These are phyloP conservation scores for Laticauda laticaudata DNA, from an alignment of 2,113 vertebrate genomes.

Conservation along the genomic window DNA sequence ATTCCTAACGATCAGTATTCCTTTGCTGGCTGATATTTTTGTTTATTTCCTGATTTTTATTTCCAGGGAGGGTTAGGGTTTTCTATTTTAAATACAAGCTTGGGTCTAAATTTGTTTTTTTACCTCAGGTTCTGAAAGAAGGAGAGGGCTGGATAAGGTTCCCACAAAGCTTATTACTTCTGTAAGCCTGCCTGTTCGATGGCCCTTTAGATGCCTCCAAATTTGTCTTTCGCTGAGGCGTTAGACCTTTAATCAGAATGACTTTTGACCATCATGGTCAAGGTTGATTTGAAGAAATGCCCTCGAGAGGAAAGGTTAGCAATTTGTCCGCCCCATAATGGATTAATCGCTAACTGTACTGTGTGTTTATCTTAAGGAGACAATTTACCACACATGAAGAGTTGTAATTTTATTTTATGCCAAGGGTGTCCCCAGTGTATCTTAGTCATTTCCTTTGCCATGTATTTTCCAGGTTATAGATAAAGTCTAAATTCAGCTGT, in stretches of 20 bases:
- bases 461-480: slow-evolving; percentile 35
- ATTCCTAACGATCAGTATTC: background rate
- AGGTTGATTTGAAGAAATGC: slow-evolving; percentile 39
- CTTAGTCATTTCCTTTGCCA: slow-evolving; percentile 43
- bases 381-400: slow-evolving; percentile 25
- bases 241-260: slow-evolving; percentile 38
- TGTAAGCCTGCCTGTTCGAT: background rate
- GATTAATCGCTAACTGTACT: slow-evolving; percentile 33
- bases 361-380: slow-evolving; percentile 31
- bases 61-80: background rate
- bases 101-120: background rate
- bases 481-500: slow-evolving; percentile 45
- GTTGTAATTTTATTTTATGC: slow-evolving; percentile 52
- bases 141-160: background rate
- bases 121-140: background rate
- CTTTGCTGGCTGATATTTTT: background rate
- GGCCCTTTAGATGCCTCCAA: slow-evolving; percentile 1
- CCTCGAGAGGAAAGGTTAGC: slow-evolving; percentile 20
- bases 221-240: slow-evolving; percentile 40
- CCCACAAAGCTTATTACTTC: background rate
- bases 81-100: background rate
- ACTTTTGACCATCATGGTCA: slow-evolving; percentile 32
- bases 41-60: background rate
- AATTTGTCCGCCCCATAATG: background rate
- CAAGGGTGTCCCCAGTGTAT: slow-evolving; percentile 39